Evolutionary conservation across 2,888 invertebrate genomes (phyloP).

Genomic region (Ichneumon xanthorius): DNA sequence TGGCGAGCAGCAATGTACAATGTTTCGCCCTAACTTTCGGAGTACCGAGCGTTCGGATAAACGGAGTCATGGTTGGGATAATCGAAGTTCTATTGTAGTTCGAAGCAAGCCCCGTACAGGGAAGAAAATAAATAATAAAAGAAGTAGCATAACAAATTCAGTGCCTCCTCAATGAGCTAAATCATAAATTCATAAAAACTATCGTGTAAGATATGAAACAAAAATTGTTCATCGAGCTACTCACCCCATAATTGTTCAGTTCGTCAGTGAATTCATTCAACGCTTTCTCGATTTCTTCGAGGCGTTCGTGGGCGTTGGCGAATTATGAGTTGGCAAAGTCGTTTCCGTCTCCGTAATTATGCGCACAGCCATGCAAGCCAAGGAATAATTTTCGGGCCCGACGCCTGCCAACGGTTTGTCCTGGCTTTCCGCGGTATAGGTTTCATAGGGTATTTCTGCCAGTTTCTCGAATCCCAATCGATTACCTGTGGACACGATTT

Average conservation of each 20-base stretch:
- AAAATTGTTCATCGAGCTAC: neutral
- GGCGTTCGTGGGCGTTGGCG: neutral
- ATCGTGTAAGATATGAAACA: neutral
- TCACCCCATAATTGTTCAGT: neutral
- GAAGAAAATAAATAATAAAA: neutral
- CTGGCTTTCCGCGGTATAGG: neutral
- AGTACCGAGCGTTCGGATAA: no score
- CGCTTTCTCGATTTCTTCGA: conserved; percentile 8
- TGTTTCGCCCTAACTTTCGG: no score
- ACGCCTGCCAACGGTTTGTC: conserved; percentile 32
- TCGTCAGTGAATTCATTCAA: neutral
- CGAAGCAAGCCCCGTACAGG: neutral
- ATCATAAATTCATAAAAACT: neutral
- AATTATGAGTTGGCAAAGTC: neutral
- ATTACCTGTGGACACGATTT: conserved; percentile 37
- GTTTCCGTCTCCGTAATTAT: neutral
- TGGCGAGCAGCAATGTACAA: no score
- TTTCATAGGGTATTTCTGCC: conserved; percentile 65
- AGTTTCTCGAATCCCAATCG: conserved; percentile 67
- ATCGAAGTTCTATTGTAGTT: neutral
- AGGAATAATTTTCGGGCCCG: conserved; percentile 63
- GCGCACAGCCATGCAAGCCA: conserved; percentile 66
- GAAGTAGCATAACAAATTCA: neutral
- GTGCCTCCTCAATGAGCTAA: neutral
- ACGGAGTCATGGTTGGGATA: no score